Evolutionary conservation across 2,797 vertebrate species (phyloP).

Genomic region (Avahi laniger): DNA sequence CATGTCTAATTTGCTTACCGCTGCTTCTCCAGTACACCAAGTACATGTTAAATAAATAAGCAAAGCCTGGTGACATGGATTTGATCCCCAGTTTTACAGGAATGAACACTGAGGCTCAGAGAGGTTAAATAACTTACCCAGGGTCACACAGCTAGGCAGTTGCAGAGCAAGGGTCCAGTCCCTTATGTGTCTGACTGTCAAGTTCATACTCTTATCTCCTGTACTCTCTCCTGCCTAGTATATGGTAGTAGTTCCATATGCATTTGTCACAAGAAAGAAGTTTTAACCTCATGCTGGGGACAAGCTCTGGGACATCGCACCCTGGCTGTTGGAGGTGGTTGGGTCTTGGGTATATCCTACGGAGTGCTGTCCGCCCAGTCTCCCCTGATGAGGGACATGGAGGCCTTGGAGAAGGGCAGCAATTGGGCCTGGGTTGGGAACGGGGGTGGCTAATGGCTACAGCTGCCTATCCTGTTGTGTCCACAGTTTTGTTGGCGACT

Average conservation of each 20-base stretch:
- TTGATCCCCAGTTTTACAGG: neutral
- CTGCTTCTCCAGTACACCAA: neutral
- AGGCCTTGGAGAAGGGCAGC: neutral
- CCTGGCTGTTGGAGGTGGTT: neutral
- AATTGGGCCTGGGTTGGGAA: neutral
- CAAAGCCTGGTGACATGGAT: neutral
- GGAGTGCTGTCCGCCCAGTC: neutral
- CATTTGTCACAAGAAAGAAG: neutral
- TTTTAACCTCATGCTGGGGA: neutral
- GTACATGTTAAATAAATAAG: neutral
- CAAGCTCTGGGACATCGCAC: neutral
- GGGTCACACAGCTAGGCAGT: neutral
- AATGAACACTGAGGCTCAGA: neutral
- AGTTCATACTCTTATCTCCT: neutral
- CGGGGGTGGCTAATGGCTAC: neutral
- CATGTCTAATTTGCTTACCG: neutral
- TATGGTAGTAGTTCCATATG: neutral
- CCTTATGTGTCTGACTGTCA: neutral
- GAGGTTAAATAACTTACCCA: neutral
- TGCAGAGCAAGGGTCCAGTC: neutral
- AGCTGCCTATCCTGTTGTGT: neutral
- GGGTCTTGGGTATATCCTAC: neutral
- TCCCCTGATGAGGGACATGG: neutral
- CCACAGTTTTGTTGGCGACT: slow-evolving; percentile 95
- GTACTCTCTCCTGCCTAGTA: neutral